Evolutionary conservation across 2,797 vertebrate genomes (phyloP).

Genomic region (Zalophus californianus): DNA sequence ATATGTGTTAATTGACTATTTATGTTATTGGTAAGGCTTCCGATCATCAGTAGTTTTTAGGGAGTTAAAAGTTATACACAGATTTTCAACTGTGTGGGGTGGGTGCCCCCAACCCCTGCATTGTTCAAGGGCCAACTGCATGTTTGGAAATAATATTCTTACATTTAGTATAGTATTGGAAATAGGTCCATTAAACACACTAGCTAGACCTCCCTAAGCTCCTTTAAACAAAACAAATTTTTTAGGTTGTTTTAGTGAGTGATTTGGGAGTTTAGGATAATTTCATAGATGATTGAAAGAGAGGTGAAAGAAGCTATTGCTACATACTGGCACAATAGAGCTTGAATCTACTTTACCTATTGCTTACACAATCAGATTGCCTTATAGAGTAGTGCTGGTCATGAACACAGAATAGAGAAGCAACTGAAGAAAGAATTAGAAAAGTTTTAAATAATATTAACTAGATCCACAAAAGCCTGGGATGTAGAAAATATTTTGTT

Average conservation of each 20-base stretch:
- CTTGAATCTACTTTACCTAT: neutral
- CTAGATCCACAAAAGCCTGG: neutral
- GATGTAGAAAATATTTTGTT: conserved; percentile 40
- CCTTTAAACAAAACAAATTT: neutral
- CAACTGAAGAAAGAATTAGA: neutral
- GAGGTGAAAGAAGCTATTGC: neutral
- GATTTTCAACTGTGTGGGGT: neutral
- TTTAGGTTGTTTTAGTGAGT: conserved; percentile 28
- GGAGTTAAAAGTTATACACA: neutral
- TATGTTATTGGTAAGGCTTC: neutral
- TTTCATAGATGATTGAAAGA: conserved; percentile 35
- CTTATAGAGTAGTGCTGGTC: neutral
- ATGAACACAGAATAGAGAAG: neutral
- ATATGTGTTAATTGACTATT: neutral
- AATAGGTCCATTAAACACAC: neutral
- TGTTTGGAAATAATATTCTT: neutral
- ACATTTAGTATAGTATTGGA: neutral
- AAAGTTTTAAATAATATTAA: neutral
- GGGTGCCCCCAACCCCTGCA: neutral
- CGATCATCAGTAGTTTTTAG: neutral
- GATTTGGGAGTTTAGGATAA: conserved; percentile 19
- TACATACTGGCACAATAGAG: neutral
- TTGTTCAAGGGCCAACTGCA: neutral
- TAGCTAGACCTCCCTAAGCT: neutral
- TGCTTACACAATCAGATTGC: neutral